phyloP scores from a whole-genome alignment of 2,113 vertebrate genomes.

The Apeltes quadracus region DNA sequence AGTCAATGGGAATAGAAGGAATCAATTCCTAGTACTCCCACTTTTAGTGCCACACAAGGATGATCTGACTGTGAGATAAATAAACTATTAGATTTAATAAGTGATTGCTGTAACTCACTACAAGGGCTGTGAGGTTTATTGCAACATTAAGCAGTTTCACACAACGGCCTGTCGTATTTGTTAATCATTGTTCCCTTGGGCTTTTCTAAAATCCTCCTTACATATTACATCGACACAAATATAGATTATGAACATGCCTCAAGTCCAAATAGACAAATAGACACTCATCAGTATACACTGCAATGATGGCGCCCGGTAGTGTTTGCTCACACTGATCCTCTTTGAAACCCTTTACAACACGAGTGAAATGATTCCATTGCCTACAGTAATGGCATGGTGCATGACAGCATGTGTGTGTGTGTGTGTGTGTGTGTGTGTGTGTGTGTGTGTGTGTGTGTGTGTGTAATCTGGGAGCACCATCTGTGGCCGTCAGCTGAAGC shows the following conservation, averaged over 20 bases:
- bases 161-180: constrained; percentile 19
- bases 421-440: neutral
- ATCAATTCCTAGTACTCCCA: neutral
- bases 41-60: constrained; percentile 2
- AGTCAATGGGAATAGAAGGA: neutral
- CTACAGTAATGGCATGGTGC: constrained; percentile 52
- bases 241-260: constrained; percentile 49
- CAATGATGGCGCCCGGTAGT: constrained; percentile 9
- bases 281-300: constrained; percentile 33
- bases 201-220: constrained; percentile 23
- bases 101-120: neutral
- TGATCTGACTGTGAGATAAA: constrained; percentile 5
- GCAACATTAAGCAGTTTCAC: constrained; percentile 8
- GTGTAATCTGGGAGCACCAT: constrained; percentile 71
- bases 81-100: constrained; percentile 2
- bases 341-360: constrained; percentile 10
- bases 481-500: constrained; percentile 73
- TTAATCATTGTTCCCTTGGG: constrained; percentile 26
- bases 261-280: constrained; percentile 30
- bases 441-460: constrained; percentile 2
- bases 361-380: constrained; percentile 41
- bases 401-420: constrained; percentile 18
- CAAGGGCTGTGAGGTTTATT: neutral
- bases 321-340: constrained; percentile 34
- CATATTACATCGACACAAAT: constrained; percentile 28